Evolutionary conservation across 2,113 vertebrate genomes (phyloP).

Genomic region (Limanda limanda): DNA sequence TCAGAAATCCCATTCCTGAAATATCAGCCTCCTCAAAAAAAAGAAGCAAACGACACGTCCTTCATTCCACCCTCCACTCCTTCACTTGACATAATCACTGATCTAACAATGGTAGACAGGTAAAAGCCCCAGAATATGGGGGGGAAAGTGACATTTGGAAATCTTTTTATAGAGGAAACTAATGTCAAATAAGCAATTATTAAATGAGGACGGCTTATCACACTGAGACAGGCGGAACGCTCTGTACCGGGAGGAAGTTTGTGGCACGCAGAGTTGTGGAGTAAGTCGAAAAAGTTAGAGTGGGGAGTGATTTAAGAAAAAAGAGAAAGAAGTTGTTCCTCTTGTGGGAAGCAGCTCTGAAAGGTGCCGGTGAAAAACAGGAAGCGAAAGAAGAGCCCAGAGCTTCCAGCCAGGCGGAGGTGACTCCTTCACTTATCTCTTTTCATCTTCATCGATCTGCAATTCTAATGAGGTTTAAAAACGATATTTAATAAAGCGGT

Average conservation of each 20-base stretch:
- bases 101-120: slow-evolving; percentile 71
- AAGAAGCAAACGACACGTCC: slow-evolving; percentile 42
- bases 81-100: slow-evolving; percentile 72
- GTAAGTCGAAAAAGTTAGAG: slow-evolving; percentile 68
- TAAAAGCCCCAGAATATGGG: slow-evolving; percentile 42
- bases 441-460: slow-evolving; percentile 68
- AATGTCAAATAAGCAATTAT: slow-evolving; percentile 80
- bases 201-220: slow-evolving; percentile 72
- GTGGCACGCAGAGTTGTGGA: slow-evolving; percentile 61
- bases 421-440: slow-evolving; percentile 65
- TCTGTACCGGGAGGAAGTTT: slow-evolving; percentile 57
- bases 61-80: slow-evolving; percentile 66
- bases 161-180: slow-evolving; percentile 75
- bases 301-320: slow-evolving; percentile 19
- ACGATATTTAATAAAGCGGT: slow-evolving; percentile 33
- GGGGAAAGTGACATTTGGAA: slow-evolving; percentile 65
- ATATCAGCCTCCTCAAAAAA: slow-evolving; percentile 66
- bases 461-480: slow-evolving; percentile 68
- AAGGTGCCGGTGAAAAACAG: slow-evolving; percentile 53
- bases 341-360: slow-evolving; percentile 27
- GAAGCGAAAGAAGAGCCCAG: slow-evolving; percentile 44
- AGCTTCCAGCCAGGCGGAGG: slow-evolving; percentile 32
- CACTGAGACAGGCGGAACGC: slow-evolving; percentile 67
- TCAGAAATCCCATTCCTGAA: slow-evolving; percentile 76
- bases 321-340: slow-evolving; percentile 8